phyloP scores from a whole-genome alignment of 2,888 invertebrate species.

The Lamellibrachia satsuma region DNA sequence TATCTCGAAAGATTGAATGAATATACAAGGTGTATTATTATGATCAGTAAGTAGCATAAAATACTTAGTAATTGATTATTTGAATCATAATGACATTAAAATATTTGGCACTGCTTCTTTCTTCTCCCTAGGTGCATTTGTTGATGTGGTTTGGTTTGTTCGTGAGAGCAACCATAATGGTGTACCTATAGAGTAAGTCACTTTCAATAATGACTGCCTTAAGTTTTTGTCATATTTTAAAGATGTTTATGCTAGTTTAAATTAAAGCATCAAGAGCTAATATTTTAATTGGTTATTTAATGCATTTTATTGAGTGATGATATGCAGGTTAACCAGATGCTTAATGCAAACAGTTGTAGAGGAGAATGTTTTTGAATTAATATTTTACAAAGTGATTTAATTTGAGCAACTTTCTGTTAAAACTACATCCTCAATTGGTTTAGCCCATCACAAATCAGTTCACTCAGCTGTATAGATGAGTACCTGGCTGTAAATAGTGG shows the following conservation, averaged over 20 bases:
- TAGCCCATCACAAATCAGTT: no score
- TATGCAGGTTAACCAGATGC: neutral
- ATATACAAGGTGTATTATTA: neutral
- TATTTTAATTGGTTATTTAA: neutral
- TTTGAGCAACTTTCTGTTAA: no score
- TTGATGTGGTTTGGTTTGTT: neutral
- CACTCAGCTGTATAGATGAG: no score
- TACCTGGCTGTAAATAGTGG: no score
- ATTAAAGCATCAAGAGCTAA: neutral
- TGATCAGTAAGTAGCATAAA: no score
- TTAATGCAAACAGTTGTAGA: neutral
- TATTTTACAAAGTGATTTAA: neutral
- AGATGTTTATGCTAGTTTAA: neutral
- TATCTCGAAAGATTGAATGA: neutral
- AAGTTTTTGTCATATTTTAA: neutral
- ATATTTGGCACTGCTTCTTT: neutral
- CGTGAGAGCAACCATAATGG: neutral
- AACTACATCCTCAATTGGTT: no score
- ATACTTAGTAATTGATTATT: no score
- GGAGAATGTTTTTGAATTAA: neutral
- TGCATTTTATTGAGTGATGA: neutral
- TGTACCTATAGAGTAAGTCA: neutral
- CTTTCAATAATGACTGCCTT: neutral
- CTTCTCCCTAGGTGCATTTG: neutral
- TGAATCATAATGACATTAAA: neutral